These are phyloP conservation scores for Cinara cedri DNA, from an alignment of 2,888 invertebrate genomes.

Conservation along the genomic window DNA sequence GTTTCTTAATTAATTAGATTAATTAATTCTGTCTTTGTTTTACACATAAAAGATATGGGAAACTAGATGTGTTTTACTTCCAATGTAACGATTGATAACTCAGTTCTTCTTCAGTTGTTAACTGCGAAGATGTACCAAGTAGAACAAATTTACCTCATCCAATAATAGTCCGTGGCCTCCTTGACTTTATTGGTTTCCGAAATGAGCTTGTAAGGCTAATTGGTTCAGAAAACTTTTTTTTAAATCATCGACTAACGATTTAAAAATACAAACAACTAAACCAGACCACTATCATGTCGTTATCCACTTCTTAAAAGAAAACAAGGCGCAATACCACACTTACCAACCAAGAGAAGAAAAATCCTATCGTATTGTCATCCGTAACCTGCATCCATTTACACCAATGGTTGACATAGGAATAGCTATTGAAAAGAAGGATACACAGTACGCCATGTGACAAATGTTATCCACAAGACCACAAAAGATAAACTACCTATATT, in stretches of 20 bases:
- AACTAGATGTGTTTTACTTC: too few relatives aligned
- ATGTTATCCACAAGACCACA: too few relatives aligned
- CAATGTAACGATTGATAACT: too few relatives aligned
- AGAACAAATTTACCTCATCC: slow-evolving; percentile 14
- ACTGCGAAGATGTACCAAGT: background rate
- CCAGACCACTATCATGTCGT: background rate
- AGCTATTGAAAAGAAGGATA: background rate
- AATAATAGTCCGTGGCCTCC: slow-evolving; percentile 7
- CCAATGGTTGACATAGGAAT: background rate
- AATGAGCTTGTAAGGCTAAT: slow-evolving; percentile 4
- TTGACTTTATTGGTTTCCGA: background rate
- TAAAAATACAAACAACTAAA: slow-evolving; percentile 13
- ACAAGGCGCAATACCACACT: background rate
- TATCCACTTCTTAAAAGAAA: slow-evolving; percentile 2
- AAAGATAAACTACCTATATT: too few relatives aligned
- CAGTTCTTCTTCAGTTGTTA: too few relatives aligned
- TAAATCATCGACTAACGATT: background rate
- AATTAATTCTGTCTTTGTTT: too few relatives aligned
- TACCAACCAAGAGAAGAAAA: background rate
- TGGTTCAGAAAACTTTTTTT: background rate
- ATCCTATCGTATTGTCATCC: background rate
- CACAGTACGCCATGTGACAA: background rate
- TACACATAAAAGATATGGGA: too few relatives aligned
- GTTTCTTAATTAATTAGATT: too few relatives aligned
- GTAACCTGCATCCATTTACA: background rate